phyloP scores from a whole-genome alignment of 1,140 invertebrate species.

The Neodiprion fabricii region DNA sequence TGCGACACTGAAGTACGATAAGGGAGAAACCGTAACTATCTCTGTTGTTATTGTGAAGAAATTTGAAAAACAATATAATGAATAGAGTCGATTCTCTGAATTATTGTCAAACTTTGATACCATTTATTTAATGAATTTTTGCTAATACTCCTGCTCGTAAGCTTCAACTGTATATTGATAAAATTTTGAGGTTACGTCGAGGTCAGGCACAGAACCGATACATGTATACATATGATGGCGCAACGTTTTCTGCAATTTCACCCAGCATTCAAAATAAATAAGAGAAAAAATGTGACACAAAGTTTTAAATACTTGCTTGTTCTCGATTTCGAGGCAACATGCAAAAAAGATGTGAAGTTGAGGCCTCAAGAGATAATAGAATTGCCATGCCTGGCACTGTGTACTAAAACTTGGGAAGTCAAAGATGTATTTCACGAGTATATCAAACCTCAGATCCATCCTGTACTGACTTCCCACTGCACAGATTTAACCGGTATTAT shows the following conservation, averaged over 20 bases:
- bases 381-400: constrained; percentile 69
- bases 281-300: constrained; percentile 27
- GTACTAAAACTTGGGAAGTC: constrained; percentile 61
- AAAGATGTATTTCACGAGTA: constrained; percentile 68
- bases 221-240: constrained; percentile 33
- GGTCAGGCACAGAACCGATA: background rate
- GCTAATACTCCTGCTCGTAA: too few species aligned
- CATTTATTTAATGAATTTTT: too few species aligned
- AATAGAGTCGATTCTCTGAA: too few species aligned
- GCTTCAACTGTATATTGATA: background rate
- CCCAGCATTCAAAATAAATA: constrained; percentile 21
- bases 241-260: constrained; percentile 34
- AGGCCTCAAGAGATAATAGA: constrained; percentile 71
- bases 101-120: too few species aligned
- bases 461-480: constrained; percentile 65
- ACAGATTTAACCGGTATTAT: constrained; percentile 64
- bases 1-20: too few species aligned
- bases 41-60: too few species aligned
- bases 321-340: constrained; percentile 71
- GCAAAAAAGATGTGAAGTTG: constrained; percentile 44
- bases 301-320: constrained; percentile 64
- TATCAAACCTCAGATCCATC: constrained; percentile 64
- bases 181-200: background rate
- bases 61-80: too few species aligned
- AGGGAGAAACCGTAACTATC: too few species aligned